Evolutionary conservation across 1,140 invertebrate species (phyloP).

Genomic region (Dinoponera quadriceps): DNA sequence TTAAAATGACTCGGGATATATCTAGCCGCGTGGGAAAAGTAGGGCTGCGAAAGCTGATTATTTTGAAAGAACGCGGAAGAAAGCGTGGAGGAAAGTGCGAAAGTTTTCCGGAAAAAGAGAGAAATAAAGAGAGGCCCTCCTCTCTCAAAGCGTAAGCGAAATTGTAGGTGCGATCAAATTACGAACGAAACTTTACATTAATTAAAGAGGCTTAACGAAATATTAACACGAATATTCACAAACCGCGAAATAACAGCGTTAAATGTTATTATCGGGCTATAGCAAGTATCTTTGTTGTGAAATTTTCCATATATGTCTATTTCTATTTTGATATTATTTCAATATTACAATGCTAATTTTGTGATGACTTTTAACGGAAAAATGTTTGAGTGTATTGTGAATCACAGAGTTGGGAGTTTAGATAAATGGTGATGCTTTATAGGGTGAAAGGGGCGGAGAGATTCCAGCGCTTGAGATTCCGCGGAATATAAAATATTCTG

Average conservation of each 20-base stretch:
- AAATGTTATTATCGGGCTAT: not conserved
- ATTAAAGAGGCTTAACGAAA: no score
- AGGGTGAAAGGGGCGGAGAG: not conserved
- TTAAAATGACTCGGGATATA: constrained; percentile 11
- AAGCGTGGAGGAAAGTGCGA: not conserved
- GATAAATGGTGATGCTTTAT: constrained; percentile 28
- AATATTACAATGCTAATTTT: no score
- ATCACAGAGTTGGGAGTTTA: constrained; percentile 14
- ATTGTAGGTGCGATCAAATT: not conserved
- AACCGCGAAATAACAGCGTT: not conserved
- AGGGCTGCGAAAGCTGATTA: constrained; percentile 22
- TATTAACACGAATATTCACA: not conserved
- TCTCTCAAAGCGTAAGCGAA: not conserved
- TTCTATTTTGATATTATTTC: not conserved
- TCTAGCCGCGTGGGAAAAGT: constrained; percentile 42
- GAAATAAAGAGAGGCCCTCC: not conserved
- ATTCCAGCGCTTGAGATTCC: constrained; percentile 21
- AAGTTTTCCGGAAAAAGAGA: constrained; percentile 4
- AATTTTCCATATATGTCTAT: not conserved
- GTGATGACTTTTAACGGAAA: constrained; percentile 6
- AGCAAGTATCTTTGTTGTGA: not conserved
- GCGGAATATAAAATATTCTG: not conserved
- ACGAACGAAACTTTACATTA: not conserved
- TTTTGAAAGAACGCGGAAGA: constrained; percentile 7
- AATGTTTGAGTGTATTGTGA: not conserved